These are phyloP conservation scores for Chrysolina haemoptera DNA, from an alignment of 2,888 invertebrate genomes.

Conservation along the genomic window DNA sequence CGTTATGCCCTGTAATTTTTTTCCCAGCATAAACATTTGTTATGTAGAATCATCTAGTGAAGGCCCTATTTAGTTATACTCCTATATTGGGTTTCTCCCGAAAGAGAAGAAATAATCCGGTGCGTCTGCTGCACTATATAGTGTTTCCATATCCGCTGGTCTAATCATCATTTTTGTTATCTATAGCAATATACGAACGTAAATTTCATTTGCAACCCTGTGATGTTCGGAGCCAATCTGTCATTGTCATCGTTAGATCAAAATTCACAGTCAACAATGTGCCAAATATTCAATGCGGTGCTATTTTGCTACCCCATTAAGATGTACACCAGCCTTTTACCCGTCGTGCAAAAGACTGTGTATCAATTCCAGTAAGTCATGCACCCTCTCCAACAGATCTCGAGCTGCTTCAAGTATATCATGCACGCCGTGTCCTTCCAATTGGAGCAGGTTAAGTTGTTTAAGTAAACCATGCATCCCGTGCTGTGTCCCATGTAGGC, in stretches of 20 bases:
- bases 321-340: background rate
- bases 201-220: background rate
- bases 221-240: background rate
- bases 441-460: background rate
- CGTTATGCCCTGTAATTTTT: too few species aligned
- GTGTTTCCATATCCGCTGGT: too few species aligned
- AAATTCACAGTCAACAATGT: constrained; percentile 5
- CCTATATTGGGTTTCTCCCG: too few species aligned
- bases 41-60: too few species aligned
- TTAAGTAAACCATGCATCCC: constrained; percentile 1
- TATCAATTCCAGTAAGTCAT: constrained; percentile 3
- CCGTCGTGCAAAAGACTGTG: background rate
- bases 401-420: background rate
- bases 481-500: background rate
- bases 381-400: background rate
- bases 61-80: too few species aligned
- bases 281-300: constrained; percentile 11
- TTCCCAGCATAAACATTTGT: too few species aligned
- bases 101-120: too few species aligned
- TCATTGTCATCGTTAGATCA: constrained; percentile 9
- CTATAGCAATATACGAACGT: too few species aligned
- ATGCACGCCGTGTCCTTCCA: background rate
- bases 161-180: too few species aligned
- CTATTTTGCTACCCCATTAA: constrained; percentile 10
- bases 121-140: too few species aligned